Percentiles rank a stretch among this genome's conserved stretches.
These are phyloP conservation scores for Brenthis hecate DNA, from an alignment of 2,888 invertebrate species.

Conservation along the genomic window DNA sequence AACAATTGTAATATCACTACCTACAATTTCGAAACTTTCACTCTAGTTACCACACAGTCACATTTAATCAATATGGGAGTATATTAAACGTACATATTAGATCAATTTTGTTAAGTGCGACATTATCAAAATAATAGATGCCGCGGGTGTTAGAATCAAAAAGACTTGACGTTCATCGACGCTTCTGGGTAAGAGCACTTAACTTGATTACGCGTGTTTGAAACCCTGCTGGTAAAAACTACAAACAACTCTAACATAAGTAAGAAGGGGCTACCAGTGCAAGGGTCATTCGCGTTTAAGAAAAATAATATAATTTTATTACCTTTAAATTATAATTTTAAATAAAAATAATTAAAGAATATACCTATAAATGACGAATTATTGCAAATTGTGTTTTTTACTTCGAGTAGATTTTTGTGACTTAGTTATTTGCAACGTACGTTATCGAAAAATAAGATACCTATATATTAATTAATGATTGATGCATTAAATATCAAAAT, in stretches of 20 bases:
- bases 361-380: no score
- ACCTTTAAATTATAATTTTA: no score
- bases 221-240: conserved; percentile 58
- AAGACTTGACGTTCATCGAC: conserved; percentile 59
- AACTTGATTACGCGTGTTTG: conserved; percentile 76
- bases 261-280: conserved; percentile 3
- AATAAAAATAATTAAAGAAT: no score
- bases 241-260: conserved; percentile 44
- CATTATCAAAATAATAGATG: conserved; percentile 59
- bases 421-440: no score
- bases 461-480: no score
- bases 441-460: no score
- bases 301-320: background rate
- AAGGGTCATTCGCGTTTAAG: background rate
- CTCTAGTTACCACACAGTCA: background rate
- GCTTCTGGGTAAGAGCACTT: conserved; percentile 74
- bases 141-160: conserved; percentile 66
- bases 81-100: conserved; percentile 29
- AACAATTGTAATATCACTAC: background rate
- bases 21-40: background rate
- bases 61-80: conserved; percentile 28
- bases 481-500: no score
- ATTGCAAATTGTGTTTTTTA: no score
- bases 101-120: conserved; percentile 62
- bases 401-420: no score